Evolutionary conservation across 2,888 invertebrate genomes (phyloP), one percentile per base, ranked within the genome.

Genomic region (Diloba caeruleocephala): DNA sequence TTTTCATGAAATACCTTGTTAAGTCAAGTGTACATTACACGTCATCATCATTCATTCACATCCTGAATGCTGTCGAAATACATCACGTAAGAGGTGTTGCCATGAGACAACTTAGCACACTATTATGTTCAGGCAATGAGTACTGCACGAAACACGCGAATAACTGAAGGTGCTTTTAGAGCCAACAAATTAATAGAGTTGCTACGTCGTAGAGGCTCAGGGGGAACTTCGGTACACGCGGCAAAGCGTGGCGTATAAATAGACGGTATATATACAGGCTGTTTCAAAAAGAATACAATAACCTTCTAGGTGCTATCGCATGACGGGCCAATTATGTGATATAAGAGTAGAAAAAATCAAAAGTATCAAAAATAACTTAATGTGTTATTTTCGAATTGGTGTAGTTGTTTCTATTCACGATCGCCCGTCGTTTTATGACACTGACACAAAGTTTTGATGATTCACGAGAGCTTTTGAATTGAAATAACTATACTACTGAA

Each of bases 121-220:
- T 57, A 50, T 44, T 51, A 65, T 38, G 29, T 42, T 38, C 31
- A 26, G 26, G 31, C 39, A 53, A 62, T 62, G 53, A 66, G 61
- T 62, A 32, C n/a, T 15, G 12, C 33, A 23, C 15, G 31, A 48
- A 33, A 45, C 49, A 53, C 51, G 53, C 34, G 43, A 48, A 53
- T 67, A 43, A 54, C 63, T 57, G 53, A 49, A 62, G 54, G 49
- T 62, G 68, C 67, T 68, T 63, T 67, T 53, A 36, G 45, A 56
- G 72, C 44, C 43, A 71, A 68, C 59, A 64, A 60, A 71, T 69
- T 65, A 61, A 53, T 60, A 56, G n/a, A n/a, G 48, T 49, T 51
- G 62, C 54, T 42, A 49, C 36, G 58, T 53, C 49, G 52, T 45
- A 38, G 33, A 41, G 36, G 39, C 52, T 60, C 55, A 14, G 46